Base-by-base conservation (phyloP, 2,797 vertebrate genomes). In the Girardinus metallicus region DNA sequence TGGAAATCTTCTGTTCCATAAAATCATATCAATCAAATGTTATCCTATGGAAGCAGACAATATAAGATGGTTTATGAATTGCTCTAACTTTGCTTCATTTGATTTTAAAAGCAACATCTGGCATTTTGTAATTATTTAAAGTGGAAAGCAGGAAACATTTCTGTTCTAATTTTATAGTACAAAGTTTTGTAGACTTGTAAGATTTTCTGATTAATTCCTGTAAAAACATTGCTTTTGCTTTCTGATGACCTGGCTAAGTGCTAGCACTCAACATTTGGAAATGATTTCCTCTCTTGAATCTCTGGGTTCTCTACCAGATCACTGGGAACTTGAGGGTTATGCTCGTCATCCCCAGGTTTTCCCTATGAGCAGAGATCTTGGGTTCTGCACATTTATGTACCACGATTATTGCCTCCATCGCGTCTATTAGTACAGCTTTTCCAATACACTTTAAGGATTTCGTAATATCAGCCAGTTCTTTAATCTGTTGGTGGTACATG, bases 71-170 rank as follows among this genome's bases (percentile, higher is more conserved):
- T 60, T 78, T 51, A 74, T 80, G 31, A 82, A 60, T 75, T 68
- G 26, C 53, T 80, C 84, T 73, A 64, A 82, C 78, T 85, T 81
- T 18, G 76, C 57, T 87, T 86, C 13, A 81, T 75, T 82, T 88
- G 57, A 83, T 83, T 75, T 72, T 57, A 49, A 66, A 70, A 73
- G 57, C 41, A 70, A 85, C 81, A 82, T 88, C 62, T 78, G 80
- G 71, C 73, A 86, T 82, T 89, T 80, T 79, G 70, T 71, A 82
- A 84, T 86, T 80, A 75, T 71, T 49, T 74, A 81, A 84, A 62
- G 57, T 83, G 21, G 79, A 62, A 87, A 87, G 81, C 89, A 26
- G 76, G 82, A 72, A 39, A 76, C 80, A 79, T 80, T 51, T 46
- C 41, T 34, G 5, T 60, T 75, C 75, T 43, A 51, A 83, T 79